Percentiles rank a stretch among this genome's conserved stretches.
These are phyloP conservation scores for Vipera ursinii DNA, from an alignment of 2,797 vertebrate genomes.

Conservation along the genomic window DNA sequence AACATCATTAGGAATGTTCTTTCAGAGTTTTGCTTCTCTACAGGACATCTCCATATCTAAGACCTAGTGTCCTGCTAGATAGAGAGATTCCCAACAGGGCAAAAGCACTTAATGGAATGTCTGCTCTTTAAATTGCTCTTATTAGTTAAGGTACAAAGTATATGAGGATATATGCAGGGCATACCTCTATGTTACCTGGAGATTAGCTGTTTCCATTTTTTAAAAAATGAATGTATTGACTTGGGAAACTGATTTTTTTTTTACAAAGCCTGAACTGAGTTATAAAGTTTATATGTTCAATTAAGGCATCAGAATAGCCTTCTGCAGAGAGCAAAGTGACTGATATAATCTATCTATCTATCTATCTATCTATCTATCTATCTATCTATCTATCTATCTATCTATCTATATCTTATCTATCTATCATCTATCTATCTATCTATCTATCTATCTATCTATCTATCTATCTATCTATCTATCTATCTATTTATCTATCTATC, in stretches of 20 bases:
- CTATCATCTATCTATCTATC: background rate
- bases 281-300: slow-evolving; percentile 35
- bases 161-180: slow-evolving; percentile 40
- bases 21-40: slow-evolving; percentile 69
- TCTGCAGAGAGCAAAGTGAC: slow-evolving; percentile 2
- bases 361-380: too few species aligned
- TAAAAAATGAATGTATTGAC: slow-evolving; percentile 23
- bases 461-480: too few species aligned
- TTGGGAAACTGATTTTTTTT: slow-evolving; percentile 19
- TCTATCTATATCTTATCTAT: background rate
- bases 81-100: slow-evolving; percentile 65
- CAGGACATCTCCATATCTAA: slow-evolving; percentile 66
- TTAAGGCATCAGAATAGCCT: slow-evolving; percentile 4
- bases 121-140: slow-evolving; percentile 67
- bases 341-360: background rate
- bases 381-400: too few species aligned
- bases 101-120: slow-evolving; percentile 68
- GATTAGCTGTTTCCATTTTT: slow-evolving; percentile 44
- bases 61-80: slow-evolving; percentile 62
- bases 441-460: too few species aligned
- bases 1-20: slow-evolving; percentile 70
- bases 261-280: slow-evolving; percentile 23
- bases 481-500: background rate
- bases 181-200: slow-evolving; percentile 35
- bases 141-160: slow-evolving; percentile 61